These are phyloP conservation scores for Maniola jurtina DNA, from an alignment of 1,140 invertebrate species.

Conservation along the genomic window DNA sequence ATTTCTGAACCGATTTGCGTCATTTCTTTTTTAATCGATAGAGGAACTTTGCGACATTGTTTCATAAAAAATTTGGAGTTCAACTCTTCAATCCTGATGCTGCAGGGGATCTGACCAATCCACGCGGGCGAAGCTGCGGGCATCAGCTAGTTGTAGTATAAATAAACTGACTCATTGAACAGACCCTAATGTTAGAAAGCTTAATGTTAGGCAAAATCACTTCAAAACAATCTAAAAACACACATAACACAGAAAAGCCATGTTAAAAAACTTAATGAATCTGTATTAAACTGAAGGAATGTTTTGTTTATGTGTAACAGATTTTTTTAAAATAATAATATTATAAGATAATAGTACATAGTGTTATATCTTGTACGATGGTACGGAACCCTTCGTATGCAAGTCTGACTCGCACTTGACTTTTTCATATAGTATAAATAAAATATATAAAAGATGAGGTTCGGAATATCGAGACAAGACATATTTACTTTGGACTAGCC, in stretches of 20 bases:
- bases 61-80: no score
- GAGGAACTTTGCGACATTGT: no score
- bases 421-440: background rate
- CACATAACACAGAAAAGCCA: slow-evolving; percentile 41
- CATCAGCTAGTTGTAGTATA: no score
- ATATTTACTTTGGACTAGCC: slow-evolving; percentile 4
- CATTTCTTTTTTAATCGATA: no score
- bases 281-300: slow-evolving; percentile 20
- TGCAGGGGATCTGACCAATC: no score
- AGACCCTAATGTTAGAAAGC: slow-evolving; percentile 43
- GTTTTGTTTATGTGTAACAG: slow-evolving; percentile 7
- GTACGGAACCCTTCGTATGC: no score
- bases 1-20: no score
- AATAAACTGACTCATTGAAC: background rate
- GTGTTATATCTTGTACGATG: no score
- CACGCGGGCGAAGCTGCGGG: no score
- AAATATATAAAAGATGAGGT: background rate
- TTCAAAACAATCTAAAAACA: slow-evolving; percentile 48
- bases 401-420: no score
- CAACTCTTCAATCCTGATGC: no score
- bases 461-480: background rate
- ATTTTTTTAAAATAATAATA: background rate
- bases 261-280: slow-evolving; percentile 4
- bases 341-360: no score
- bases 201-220: slow-evolving; percentile 42